Conservation (phyloP, 2,888 invertebrate species). For the Mystacides longicornis region DNA sequence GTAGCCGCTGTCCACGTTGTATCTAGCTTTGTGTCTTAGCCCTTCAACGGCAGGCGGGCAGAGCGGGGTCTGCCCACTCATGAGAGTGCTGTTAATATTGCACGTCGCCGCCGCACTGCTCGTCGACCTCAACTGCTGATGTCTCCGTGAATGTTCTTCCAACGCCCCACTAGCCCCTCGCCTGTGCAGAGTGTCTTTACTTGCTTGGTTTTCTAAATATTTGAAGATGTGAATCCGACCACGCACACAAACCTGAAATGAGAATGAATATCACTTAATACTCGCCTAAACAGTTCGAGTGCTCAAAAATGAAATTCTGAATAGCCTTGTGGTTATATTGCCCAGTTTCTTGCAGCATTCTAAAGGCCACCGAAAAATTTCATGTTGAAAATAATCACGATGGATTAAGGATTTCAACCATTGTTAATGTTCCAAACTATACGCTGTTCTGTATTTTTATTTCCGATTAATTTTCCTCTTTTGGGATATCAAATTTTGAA, state of each 20-base stretch:
- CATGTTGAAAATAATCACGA: too few species aligned
- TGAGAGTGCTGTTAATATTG: neutral
- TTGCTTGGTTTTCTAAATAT: conserved; percentile 83
- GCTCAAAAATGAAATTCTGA: too few species aligned
- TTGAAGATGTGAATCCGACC: conserved; percentile 94
- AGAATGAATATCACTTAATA: neutral
- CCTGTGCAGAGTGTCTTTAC: conserved; percentile 53
- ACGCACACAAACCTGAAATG: conserved; percentile 75
- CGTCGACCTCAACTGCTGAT: conserved; percentile 28
- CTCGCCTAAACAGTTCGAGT: neutral
- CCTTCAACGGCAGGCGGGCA: conserved; percentile 34
- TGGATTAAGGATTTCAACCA: too few species aligned
- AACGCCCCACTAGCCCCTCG: conserved; percentile 40
- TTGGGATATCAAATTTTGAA: too few species aligned
- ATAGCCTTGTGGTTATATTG: too few species aligned
- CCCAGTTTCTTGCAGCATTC: too few species aligned
- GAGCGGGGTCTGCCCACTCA: conserved; percentile 30
- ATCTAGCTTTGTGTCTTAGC: conserved; percentile 47
- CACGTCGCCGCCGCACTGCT: neutral
- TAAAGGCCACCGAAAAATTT: too few species aligned
- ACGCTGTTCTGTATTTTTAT: too few species aligned
- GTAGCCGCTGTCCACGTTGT: conserved; percentile 85
- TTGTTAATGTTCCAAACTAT: too few species aligned
- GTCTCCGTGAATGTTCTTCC: conserved; percentile 34
- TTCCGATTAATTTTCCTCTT: too few species aligned